Base-by-base conservation (phyloP, 2,113 vertebrate species). In the Neolamprologus fasciatus region DNA sequence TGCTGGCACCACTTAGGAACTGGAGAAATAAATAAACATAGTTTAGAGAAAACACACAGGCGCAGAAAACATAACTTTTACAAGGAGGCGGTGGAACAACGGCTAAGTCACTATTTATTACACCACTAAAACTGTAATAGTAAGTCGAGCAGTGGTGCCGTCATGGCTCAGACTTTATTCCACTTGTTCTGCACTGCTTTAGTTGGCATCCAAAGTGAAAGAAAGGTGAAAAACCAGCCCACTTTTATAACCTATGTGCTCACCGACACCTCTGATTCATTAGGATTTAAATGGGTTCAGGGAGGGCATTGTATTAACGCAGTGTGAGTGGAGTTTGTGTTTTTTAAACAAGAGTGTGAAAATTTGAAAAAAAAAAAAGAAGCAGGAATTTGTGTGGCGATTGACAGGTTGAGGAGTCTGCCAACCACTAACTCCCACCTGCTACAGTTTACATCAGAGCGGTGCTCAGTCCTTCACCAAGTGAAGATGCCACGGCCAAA, bases 81-180 rank as follows among this genome's bases (percentile, higher is more conserved):
- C 51, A 84, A 89, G 82, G 71, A 86, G 79, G 78, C 86, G 90
- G 86, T 42, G 42, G 85, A 82, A 83, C 10, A 14, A 51, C 71
- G 14, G 19, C 58, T 78, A 84, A 86, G 82, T 91, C 85, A 89
- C 89, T 28, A 79, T 90, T 95, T 94, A 93, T 94, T 92, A 91
- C 90, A 76, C 87, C 90, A 86, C 90, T 93, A 90, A 91, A 89
- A 86, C 92, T 95, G 94, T 84, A 91, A 82, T 66, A 63, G 33
- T 47, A 78, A 89, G 87, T 84, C 4, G 57, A 86, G 85, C 45
- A 16, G 63, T 68, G 47, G 45, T 66, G 84, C 89, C 86, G 78
- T 87, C 83, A 87, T 68, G 50, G 63, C 79, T 63, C 16, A n/a
- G 88, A 87, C 84, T 76, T 89, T 31, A 40, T 84, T 89, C 58